Base-by-base conservation (phyloP, 2,797 vertebrate genomes). In the Pelobates cultripes region DNA sequence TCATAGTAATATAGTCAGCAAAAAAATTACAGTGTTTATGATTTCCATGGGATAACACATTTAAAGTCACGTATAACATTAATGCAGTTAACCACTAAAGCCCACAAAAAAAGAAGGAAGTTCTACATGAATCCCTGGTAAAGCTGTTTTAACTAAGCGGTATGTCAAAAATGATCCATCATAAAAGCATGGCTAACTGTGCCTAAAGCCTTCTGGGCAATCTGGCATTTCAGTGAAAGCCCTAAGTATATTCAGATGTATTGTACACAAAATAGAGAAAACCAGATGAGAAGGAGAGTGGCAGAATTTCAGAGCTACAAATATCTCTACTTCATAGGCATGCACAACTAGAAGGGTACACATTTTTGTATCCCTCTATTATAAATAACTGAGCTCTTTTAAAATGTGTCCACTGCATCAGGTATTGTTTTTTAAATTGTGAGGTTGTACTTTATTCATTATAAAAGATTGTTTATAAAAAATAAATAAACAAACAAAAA, bases 151-250 rank as follows among this genome's bases (percentile, higher is more conserved):
- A 74, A 75, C 43, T 64, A 78, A 83, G 53, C 77, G 64, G 55
- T 43, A 61, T 79, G 81, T 79, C 81, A 83, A 55, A 12, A 70
- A 8, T 47, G 77, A 83, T 75, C 78, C 81, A 70, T 83, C 81
- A 78, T 14, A 3, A 70, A 75, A 64, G 76, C 64, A 83, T 83
- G 81, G 55, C 76, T 83, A 51, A 53, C 71, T 51, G 28, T 43
- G 40, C 53, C 81, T 41, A 69, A 61, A 51, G 71, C 66, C 17
- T 70, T 70, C 28, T 79, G 66, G 76, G 55, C 55, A 83, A 43
- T 55, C 77, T 75, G 72, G 44, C 71, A 70, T 75, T 78, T 75
- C 70, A 51, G 47, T 2, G 47, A 6, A 41, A 66, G 40, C 41
- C 40, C 40, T 40, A 9, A 57, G 53, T 28, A 44, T 69, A 61